Evolutionary conservation across 2,797 vertebrate genomes (phyloP), one percentile per base, ranked within the genome.

Genomic region (Intellagama lesueurii): DNA sequence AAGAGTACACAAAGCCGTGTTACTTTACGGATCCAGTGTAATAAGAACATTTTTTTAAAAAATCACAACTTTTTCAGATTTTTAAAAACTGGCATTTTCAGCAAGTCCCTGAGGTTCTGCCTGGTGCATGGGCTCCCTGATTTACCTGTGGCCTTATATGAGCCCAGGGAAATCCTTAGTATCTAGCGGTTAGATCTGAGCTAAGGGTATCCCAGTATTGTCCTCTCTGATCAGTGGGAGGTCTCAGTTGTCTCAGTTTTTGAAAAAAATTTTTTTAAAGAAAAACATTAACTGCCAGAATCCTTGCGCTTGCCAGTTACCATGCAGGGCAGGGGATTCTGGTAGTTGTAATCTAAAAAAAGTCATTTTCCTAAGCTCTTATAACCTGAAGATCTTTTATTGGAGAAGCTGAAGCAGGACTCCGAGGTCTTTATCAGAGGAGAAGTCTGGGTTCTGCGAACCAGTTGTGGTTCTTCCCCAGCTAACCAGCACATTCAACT

Each of bases 401-500:
- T 4, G 6, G 28, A 72, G 47, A 52, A 7, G 1, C 16, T 70
- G 30, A 24, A 24, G 44, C 28, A 22, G 3, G 75, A 77, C 40
- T 47, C 24, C 26, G 22, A 9, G 16, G 3, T 1, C 26, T 82
- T 8, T 30, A 7, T 14, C 24, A 3, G 9, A 4, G 19, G 8
- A 28, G 5, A 26, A 8, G 2, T 47, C 6, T 8, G 14, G 6
- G 12, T 2, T 7, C 5, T 2, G 4, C 35, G 9, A 11, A 2
- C 7, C 17, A 52, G 30, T n/a, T 52, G 14, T 6, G 5, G 4
- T 40, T 24, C 24, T 8, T 26, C 40, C 30, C 16, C 12, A 40
- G 26, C 35, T 47, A 11, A 14, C 24, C 11, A 26, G 44, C 5
- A 2, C 22, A 1, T 5, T 26, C 64, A 26, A 1, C 1, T 30